These are phyloP conservation scores for Forficula auricularia DNA, from an alignment of 1,140 invertebrate species.

Conservation along the genomic window DNA sequence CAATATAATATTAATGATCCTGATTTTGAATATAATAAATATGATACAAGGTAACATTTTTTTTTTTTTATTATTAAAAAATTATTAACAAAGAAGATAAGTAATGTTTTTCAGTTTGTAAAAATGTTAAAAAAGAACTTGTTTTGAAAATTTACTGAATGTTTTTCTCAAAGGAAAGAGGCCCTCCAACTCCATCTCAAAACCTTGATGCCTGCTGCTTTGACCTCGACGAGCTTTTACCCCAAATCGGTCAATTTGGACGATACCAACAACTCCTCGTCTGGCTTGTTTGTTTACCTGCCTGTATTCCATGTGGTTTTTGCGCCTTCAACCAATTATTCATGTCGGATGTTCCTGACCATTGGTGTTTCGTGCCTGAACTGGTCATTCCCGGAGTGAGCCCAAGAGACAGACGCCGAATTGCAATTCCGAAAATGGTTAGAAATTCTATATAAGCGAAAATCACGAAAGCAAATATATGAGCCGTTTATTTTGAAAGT, in stretches of 20 bases:
- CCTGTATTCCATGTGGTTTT: slow-evolving; percentile 74
- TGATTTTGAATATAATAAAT: too few species aligned
- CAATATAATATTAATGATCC: too few species aligned
- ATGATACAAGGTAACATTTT: too few species aligned
- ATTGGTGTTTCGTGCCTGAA: slow-evolving; percentile 60
- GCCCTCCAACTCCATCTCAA: too few species aligned
- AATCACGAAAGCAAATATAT: too few species aligned
- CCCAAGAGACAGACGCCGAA: slow-evolving; percentile 35
- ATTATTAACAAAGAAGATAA: too few species aligned
- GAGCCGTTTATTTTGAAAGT: too few species aligned
- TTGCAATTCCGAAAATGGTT: slow-evolving; percentile 38
- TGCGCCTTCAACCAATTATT: slow-evolving; percentile 81
- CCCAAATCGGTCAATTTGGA: slow-evolving; percentile 72
- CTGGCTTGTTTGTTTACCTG: slow-evolving; percentile 71
- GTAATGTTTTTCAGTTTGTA: too few species aligned
- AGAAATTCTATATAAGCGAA: not conserved
- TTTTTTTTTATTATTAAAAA: too few species aligned
- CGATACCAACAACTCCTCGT: slow-evolving; percentile 68
- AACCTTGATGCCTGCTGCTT: slow-evolving; percentile 21
- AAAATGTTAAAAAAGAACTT: too few species aligned
- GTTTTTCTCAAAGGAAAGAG: too few species aligned
- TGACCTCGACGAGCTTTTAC: slow-evolving; percentile 67
- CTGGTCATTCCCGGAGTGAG: slow-evolving; percentile 31
- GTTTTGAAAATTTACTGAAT: too few species aligned
- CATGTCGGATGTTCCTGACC: slow-evolving; percentile 60